These are phyloP conservation scores for Melanotaenia boesemani DNA, from an alignment of 2,797 vertebrate genomes.

Conservation along the genomic window DNA sequence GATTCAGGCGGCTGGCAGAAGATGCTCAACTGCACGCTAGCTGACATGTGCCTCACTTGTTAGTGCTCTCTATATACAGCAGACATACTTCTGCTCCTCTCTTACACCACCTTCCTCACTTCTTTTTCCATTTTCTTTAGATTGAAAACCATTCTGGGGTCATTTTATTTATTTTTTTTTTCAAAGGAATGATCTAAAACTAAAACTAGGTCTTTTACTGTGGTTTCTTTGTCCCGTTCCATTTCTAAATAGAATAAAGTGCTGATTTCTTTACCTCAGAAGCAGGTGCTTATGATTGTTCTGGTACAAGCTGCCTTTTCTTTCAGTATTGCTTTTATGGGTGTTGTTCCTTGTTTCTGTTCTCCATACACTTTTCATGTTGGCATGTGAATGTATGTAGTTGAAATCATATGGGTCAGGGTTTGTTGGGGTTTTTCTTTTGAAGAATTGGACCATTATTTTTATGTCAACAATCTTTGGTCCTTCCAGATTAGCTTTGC, in stretches of 20 bases:
- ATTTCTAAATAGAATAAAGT: background rate
- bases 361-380: background rate
- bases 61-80: background rate
- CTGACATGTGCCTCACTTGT: background rate
- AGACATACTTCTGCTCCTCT: background rate
- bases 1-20: constrained; percentile 12
- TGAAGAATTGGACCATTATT: no score
- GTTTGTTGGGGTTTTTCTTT: background rate
- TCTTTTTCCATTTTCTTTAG: background rate
- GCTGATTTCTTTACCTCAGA: background rate
- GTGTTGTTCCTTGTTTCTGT: constrained; percentile 40
- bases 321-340: constrained; percentile 18
- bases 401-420: background rate
- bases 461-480: no score
- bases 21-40: background rate
- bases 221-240: background rate
- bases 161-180: no score
- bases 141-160: no score
- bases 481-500: background rate
- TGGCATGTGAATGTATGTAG: background rate
- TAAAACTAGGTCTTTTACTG: no score
- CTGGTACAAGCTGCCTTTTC: background rate
- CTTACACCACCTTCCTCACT: background rate
- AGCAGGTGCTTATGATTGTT: background rate
- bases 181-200: background rate